Evolutionary conservation across 2,113 vertebrate species (phyloP), one percentile per base, ranked within the genome.

Genomic region (Anarrhichthys ocellatus): DNA sequence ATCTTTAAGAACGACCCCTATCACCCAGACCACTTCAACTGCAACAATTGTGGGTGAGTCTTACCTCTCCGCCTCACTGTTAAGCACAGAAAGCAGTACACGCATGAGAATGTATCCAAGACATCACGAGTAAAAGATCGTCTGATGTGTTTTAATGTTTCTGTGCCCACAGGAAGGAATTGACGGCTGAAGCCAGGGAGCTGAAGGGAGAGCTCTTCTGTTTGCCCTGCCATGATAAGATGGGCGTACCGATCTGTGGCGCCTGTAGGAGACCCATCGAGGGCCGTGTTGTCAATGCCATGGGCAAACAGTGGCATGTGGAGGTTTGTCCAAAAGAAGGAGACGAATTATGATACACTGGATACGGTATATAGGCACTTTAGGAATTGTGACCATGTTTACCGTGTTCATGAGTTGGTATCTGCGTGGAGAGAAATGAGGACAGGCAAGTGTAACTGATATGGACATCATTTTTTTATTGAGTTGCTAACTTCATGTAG

Each of bases 231-330:
- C 98, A 99, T 7, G 98, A 99, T 87, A 99, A 99, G 92, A 99
- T 99, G 98, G 98, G 98, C 0, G 98, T 99, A 11, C 98, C 98
- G 13, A 99, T 99, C 93, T 99, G 98, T 36, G 98, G 98, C 1
- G 98, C 98, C 4, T 99, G 98, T 81, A 96, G 98, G 72, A 96
- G 98, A 80, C 98, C 98, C 46, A 99, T 99, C 3, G 98, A 99
- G 91, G 98, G 98, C 0, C 97, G 98, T 0, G 98, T 99, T 69
- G 98, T 99, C 68, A 99, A 99, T 42, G 98, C 98, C 58, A 99
- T 99, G 98, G 98, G 98, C 84, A 99, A 99, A 84, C 98, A 99
- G 84, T 99, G 98, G 98, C 98, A 99, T 1, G 98, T 99, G 67
- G 98, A 99, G 97, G 98, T 99, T 93, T 87, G 94, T 78, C 22